A percentile compares a stretch with the other conserved stretches of the same genome.
Evolutionary conservation across 2,888 invertebrate genomes (phyloP).

Genomic region (Zygogramma bicolorata): DNA sequence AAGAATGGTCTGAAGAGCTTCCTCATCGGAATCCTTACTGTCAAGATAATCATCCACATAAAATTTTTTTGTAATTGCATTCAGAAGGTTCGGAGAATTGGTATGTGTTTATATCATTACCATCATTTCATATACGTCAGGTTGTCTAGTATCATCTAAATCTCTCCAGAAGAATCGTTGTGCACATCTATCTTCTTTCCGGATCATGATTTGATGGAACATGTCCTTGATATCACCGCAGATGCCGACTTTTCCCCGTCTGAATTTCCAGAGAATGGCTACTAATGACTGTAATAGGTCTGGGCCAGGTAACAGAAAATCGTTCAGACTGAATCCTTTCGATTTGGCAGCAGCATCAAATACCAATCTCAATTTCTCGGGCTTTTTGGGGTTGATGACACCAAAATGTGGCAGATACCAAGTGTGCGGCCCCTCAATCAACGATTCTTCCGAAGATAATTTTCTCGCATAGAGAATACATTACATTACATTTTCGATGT

Average conservation of each 20-base stretch:
- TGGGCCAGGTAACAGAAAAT: background rate
- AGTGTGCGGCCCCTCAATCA: background rate
- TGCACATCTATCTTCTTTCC: background rate
- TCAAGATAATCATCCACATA: background rate
- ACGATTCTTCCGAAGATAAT: background rate
- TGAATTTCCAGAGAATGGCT: background rate
- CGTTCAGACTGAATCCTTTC: background rate
- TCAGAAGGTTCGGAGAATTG: background rate
- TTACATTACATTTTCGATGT: background rate
- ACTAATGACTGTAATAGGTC: background rate
- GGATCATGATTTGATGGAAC: background rate
- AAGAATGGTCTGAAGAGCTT: background rate
- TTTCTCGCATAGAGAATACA: too few relatives aligned
- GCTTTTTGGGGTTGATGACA: background rate
- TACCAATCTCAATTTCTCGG: background rate
- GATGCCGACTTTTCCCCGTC: background rate
- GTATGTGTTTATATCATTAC: background rate
- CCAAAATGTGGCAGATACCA: background rate
- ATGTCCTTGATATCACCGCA: background rate
- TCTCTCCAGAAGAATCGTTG: background rate
- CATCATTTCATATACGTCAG: background rate
- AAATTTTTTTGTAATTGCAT: background rate
- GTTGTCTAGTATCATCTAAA: background rate
- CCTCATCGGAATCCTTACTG: background rate
- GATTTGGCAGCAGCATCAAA: background rate